Percentiles rank a stretch among this genome's conserved stretches.
phyloP scores from a whole-genome alignment of 2,113 vertebrate species.

The Empidonax alnorum region DNA sequence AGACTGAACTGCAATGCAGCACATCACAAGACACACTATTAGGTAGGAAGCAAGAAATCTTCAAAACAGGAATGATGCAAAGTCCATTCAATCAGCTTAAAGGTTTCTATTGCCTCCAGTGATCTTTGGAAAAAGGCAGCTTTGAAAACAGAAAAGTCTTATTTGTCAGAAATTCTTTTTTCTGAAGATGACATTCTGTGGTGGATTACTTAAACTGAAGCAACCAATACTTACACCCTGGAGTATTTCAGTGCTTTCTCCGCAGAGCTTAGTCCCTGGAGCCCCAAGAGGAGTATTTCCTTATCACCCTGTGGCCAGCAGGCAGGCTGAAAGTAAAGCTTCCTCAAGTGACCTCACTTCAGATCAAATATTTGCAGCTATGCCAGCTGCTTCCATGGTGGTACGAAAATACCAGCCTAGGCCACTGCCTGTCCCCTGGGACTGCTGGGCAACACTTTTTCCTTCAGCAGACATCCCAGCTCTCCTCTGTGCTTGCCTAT shows the following conservation, averaged over 20 bases:
- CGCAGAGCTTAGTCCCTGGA: neutral
- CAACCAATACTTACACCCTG: neutral
- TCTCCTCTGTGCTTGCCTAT: neutral
- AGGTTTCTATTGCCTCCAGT: neutral
- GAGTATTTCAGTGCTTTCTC: neutral
- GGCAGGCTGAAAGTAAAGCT: neutral
- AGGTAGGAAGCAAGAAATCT: neutral
- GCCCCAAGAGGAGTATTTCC: neutral
- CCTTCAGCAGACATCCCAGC: neutral
- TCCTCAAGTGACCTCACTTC: neutral
- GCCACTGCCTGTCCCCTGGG: neutral
- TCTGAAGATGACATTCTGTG: neutral
- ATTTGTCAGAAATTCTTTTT: neutral
- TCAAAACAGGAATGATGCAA: neutral
- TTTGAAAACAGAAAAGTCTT: neutral
- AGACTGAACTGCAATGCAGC: constrained; percentile 51
- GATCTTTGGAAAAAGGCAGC: neutral
- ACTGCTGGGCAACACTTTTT: neutral
- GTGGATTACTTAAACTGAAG: neutral
- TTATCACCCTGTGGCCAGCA: neutral
- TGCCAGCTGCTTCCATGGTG: neutral
- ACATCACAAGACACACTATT: neutral
- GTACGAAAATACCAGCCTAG: neutral
- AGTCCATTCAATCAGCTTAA: neutral
- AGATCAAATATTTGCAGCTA: neutral